A percentile compares a stretch with the other conserved stretches of the same genome.
phyloP scores from a whole-genome alignment of 2,113 vertebrate genomes.

The Jacana jacana region DNA sequence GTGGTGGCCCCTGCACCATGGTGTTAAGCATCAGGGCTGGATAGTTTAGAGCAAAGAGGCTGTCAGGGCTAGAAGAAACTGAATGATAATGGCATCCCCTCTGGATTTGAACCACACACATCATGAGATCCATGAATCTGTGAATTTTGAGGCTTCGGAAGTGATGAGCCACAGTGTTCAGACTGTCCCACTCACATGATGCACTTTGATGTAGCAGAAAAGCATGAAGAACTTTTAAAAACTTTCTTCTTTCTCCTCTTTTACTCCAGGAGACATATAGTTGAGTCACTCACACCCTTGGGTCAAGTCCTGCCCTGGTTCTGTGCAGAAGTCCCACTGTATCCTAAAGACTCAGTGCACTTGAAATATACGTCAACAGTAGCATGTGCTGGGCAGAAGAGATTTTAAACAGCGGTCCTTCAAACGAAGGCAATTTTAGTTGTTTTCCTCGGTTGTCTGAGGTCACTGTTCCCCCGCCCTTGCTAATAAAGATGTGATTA shows the following conservation, averaged over 20 bases:
- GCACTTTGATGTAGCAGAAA: not conserved
- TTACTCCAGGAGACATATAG: not conserved
- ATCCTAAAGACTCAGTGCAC: not conserved
- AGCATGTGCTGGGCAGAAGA: not conserved
- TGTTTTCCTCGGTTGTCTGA: slow-evolving; percentile 73
- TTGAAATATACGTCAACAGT: not conserved
- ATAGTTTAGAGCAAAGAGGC: not conserved
- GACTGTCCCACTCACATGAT: not conserved
- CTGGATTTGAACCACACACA: not conserved
- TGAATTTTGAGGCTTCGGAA: not conserved
- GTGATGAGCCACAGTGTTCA: not conserved
- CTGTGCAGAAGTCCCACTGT: not conserved
- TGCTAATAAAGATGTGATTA: slow-evolving; percentile 77
- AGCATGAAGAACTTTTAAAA: not conserved
- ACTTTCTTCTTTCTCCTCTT: not conserved
- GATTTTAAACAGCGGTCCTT: not conserved
- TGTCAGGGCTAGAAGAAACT: not conserved
- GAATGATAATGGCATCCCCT: not conserved
- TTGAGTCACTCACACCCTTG: not conserved
- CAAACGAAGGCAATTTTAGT: slow-evolving; percentile 53
- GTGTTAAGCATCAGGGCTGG: not conserved
- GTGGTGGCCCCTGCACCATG: not conserved
- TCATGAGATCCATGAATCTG: not conserved
- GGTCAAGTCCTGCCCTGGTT: not conserved
- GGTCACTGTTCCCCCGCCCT: slow-evolving; percentile 68